Evolutionary conservation across 1,140 invertebrate genomes (phyloP).

Genomic region (Tetragnatha versicolor): DNA sequence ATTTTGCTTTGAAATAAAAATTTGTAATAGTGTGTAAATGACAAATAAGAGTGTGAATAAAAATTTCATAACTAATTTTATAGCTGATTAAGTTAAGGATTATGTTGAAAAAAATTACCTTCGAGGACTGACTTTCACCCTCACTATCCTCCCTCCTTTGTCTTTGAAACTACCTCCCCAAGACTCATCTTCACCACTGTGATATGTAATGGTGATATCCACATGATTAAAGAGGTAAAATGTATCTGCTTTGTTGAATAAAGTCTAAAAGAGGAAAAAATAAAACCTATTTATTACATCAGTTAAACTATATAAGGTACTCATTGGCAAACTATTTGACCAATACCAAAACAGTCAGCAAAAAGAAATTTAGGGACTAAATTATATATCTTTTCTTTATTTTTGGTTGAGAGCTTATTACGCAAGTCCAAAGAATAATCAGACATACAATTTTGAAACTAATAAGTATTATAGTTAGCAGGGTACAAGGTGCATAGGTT

Average conservation of each 20-base stretch:
- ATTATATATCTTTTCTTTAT: no score
- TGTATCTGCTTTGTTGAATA: conserved; percentile 71
- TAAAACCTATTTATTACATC: no score
- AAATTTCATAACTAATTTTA: conserved; percentile 19
- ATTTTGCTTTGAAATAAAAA: neutral
- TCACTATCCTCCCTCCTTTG: conserved; percentile 89
- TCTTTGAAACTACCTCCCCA: conserved; percentile 79
- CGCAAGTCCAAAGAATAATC: no score
- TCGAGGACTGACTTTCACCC: conserved; percentile 78
- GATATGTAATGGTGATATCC: conserved; percentile 90
- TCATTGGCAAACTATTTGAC: no score
- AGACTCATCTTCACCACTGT: conserved; percentile 83
- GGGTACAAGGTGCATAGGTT: no score
- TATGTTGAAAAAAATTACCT: conserved; percentile 65
- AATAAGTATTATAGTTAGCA: no score
- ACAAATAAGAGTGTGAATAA: neutral
- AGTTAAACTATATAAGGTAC: no score
- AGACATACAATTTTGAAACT: no score
- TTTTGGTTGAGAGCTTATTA: no score
- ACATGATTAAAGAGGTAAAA: conserved; percentile 98
- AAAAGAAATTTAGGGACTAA: no score
- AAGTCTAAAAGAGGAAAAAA: conserved; percentile 53
- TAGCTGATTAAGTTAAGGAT: neutral
- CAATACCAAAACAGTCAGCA: no score
- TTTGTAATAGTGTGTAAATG: neutral